phyloP scores from a whole-genome alignment of 1,140 invertebrate species.

The Danaus melanippus region DNA sequence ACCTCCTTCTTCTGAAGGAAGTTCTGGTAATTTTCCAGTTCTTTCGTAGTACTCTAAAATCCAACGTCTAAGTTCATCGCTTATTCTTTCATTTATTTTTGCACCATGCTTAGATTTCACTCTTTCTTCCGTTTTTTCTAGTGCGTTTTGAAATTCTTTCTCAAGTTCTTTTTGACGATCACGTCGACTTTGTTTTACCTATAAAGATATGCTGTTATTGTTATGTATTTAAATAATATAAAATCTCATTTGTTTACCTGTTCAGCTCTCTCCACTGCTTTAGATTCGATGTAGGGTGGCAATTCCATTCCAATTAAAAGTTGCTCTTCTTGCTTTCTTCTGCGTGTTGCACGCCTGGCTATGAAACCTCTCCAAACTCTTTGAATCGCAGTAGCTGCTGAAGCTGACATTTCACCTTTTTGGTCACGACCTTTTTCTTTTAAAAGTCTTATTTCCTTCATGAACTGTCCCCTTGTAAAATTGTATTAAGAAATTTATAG shows the following conservation, averaged over 20 bases:
- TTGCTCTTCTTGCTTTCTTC: slow-evolving; percentile 86
- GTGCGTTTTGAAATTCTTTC: slow-evolving; percentile 75
- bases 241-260: slow-evolving; percentile 33
- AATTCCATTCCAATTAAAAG: slow-evolving; percentile 85
- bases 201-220: slow-evolving; percentile 9
- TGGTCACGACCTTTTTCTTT: slow-evolving; percentile 81
- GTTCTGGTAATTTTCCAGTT: slow-evolving; percentile 91
- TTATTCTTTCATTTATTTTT: slow-evolving; percentile 85
- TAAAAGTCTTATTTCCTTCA: slow-evolving; percentile 87
- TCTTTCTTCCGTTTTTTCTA: slow-evolving; percentile 73
- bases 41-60: slow-evolving; percentile 83
- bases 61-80: slow-evolving; percentile 89
- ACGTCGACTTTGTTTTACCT: slow-evolving; percentile 74
- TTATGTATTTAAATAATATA: background rate
- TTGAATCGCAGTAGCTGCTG: slow-evolving; percentile 84
- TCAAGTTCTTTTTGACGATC: slow-evolving; percentile 75
- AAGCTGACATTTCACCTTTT: slow-evolving; percentile 70
- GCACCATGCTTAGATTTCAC: slow-evolving; percentile 76
- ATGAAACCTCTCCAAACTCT: slow-evolving; percentile 87
- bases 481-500: slow-evolving; percentile 4
- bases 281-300: slow-evolving; percentile 62
- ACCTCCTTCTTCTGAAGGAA: slow-evolving; percentile 91
- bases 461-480: slow-evolving; percentile 83
- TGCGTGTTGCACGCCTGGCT: slow-evolving; percentile 78
- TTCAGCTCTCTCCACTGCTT: slow-evolving; percentile 59